Evolutionary conservation across 92 coral and sea anemone species (phyloP).

Genomic region (Scolanthus callimorphus): DNA sequence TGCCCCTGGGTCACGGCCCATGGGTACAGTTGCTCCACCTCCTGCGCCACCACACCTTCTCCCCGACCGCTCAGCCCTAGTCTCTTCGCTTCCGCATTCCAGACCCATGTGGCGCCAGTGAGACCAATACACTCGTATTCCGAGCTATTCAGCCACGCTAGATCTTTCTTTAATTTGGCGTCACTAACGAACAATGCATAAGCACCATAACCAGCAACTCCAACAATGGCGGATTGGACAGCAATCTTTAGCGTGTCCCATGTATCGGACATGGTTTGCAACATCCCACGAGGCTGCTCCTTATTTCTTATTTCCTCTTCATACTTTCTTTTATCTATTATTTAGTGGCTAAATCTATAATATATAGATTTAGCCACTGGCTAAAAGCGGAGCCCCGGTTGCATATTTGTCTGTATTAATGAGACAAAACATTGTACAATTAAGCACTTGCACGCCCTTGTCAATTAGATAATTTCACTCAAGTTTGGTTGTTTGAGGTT

Average conservation of each 20-base stretch:
- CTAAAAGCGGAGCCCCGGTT: too few species aligned
- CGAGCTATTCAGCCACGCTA: slow-evolving; percentile 9
- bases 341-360: too few species aligned
- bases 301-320: neutral
- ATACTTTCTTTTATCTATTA: neutral
- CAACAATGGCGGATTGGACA: neutral
- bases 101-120: slow-evolving; percentile 30
- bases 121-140: slow-evolving; percentile 28
- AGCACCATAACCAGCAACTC: neutral
- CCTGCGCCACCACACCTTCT: slow-evolving; percentile 40
- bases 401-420: too few species aligned
- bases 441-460: too few species aligned
- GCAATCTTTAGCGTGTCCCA: too few species aligned
- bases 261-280: too few species aligned
- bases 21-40: slow-evolving; percentile 34
- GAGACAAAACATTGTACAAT: neutral
- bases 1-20: slow-evolving; percentile 25
- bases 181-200: slow-evolving; percentile 6
- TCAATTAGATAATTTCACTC: too few species aligned
- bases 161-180: slow-evolving; percentile 13
- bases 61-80: slow-evolving; percentile 28
- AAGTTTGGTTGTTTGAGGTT: too few species aligned
- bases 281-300: too few species aligned
- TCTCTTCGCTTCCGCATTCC: slow-evolving; percentile 30
- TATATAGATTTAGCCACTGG: too few species aligned